These are phyloP conservation scores for Vollenhovia emeryi DNA, from an alignment of 1,140 invertebrate genomes.

Conservation along the genomic window DNA sequence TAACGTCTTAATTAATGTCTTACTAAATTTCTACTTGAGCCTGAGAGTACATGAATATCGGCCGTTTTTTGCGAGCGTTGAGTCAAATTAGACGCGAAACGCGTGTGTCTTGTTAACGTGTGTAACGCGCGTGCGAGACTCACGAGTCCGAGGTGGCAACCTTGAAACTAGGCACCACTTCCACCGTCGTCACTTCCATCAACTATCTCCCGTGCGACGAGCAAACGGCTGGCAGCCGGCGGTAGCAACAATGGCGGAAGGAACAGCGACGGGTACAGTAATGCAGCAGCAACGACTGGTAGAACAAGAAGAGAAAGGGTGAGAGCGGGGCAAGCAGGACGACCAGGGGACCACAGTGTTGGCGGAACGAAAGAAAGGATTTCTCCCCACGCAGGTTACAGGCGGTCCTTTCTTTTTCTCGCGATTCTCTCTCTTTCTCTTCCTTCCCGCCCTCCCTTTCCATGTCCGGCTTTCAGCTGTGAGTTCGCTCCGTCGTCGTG, in stretches of 20 bases:
- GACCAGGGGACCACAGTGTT: neutral
- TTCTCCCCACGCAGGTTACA: constrained; percentile 30
- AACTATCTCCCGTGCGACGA: constrained; percentile 10
- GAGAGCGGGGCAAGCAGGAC: neutral
- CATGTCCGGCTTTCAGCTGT: constrained; percentile 19
- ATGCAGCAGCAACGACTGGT: constrained; percentile 46
- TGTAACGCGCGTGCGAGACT: constrained; percentile 29
- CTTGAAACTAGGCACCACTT: constrained; percentile 74
- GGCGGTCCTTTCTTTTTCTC: constrained; percentile 62
- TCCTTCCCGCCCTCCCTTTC: constrained; percentile 45
- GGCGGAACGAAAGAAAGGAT: constrained; percentile 65
- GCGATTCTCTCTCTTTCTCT: constrained; percentile 55
- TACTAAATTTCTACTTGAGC: neutral
- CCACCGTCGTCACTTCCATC: constrained; percentile 71
- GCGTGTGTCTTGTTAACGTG: constrained; percentile 18
- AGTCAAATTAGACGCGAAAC: neutral
- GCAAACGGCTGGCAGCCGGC: constrained; percentile 46
- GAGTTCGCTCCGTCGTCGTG: constrained; percentile 41
- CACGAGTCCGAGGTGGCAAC: constrained; percentile 58
- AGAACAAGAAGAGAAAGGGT: constrained; percentile 60
- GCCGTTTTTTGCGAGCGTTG: neutral
- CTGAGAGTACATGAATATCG: neutral
- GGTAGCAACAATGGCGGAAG: constrained; percentile 47
- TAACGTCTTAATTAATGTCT: neutral
- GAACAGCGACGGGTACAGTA: neutral